Conservation (phyloP, 2,888 invertebrate genomes). For the Lasioglossum calceatum region DNA sequence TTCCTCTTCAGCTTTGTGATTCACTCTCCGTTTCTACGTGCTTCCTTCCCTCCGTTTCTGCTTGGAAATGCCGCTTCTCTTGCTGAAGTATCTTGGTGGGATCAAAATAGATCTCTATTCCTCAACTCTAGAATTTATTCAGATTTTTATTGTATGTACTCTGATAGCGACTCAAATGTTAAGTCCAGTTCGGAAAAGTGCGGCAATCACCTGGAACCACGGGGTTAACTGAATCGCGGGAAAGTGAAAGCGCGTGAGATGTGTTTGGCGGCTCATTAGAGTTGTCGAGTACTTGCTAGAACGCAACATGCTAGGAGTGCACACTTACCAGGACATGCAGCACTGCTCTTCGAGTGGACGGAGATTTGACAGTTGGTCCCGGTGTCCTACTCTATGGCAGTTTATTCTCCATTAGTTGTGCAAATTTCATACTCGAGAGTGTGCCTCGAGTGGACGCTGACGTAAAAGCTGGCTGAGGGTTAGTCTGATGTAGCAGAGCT, state of each 20-base stretch:
- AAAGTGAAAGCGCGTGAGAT: conserved; percentile 1
- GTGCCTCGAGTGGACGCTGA: background rate
- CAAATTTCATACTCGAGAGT: conserved; percentile 3
- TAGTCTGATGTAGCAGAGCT: background rate
- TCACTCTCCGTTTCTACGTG: background rate
- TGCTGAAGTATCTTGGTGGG: background rate
- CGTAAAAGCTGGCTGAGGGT: background rate
- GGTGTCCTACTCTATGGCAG: background rate
- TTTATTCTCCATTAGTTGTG: conserved; percentile 14
- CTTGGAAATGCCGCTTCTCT: background rate
- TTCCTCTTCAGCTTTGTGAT: conserved; percentile 4
- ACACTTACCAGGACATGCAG: background rate
- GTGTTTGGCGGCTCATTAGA: conserved; percentile 6
- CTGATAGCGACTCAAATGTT: background rate
- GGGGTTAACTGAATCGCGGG: background rate
- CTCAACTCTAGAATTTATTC: background rate
- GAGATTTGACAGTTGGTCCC: conserved; percentile 12
- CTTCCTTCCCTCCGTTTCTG: background rate
- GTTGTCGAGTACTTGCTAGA: background rate
- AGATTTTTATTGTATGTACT: background rate
- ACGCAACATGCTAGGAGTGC: background rate
- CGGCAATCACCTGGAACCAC: background rate
- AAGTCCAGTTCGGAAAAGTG: background rate
- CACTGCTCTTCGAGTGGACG: conserved; percentile 1
- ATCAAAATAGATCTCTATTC: background rate